Percentiles rank a stretch among this genome's conserved stretches.
These are phyloP conservation scores for Stegostoma tigrinum DNA, from an alignment of 2,113 vertebrate species.

Conservation along the genomic window DNA sequence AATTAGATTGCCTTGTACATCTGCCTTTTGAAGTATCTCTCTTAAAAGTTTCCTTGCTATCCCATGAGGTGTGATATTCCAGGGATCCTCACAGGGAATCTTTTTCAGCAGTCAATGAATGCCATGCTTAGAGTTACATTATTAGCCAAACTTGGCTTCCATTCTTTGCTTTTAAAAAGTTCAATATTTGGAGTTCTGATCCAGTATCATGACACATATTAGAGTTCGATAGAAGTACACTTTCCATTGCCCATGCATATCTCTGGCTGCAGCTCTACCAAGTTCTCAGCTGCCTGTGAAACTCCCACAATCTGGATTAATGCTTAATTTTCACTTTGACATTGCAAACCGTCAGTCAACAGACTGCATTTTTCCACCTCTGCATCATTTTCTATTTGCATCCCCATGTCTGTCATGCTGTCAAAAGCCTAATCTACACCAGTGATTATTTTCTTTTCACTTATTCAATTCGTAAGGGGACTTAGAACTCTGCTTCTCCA, in stretches of 20 bases:
- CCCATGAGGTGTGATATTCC: too few relatives aligned
- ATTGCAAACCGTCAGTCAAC: background rate
- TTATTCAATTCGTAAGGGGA: background rate
- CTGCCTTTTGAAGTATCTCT: too few relatives aligned
- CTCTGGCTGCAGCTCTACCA: background rate
- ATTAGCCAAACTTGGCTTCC: too few relatives aligned
- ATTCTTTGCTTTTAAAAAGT: too few relatives aligned
- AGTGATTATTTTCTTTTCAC: background rate
- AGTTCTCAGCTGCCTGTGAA: background rate
- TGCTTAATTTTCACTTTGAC: too few relatives aligned
- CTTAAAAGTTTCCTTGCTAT: too few relatives aligned
- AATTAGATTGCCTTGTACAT: too few relatives aligned
- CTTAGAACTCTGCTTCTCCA: background rate
- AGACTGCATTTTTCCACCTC: background rate
- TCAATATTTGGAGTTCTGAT: too few relatives aligned
- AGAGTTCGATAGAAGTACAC: background rate
- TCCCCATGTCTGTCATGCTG: background rate
- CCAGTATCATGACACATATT: background rate
- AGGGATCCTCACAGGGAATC: too few relatives aligned
- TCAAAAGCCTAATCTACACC: background rate
- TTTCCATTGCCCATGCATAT: too few relatives aligned
- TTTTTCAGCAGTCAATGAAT: too few relatives aligned
- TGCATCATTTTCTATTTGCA: background rate
- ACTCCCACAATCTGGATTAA: background rate
- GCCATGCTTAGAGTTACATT: too few relatives aligned